Base-by-base conservation (phyloP, 2,113 vertebrate genomes). In the Cinclus mexicanus region DNA sequence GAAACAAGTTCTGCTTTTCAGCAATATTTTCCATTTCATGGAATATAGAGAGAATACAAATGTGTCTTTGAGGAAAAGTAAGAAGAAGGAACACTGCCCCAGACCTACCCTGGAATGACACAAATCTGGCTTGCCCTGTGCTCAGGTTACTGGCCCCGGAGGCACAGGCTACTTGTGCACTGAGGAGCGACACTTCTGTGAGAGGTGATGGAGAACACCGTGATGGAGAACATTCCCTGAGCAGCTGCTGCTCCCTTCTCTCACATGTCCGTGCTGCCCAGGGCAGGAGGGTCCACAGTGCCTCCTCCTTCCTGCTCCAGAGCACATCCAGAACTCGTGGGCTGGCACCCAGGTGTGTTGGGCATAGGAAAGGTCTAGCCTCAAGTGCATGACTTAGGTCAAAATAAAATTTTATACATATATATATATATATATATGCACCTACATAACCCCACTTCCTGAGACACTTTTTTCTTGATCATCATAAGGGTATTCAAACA, bases 261-360 rank as follows among this genome's bases (percentile, higher is more conserved):
- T 0, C 7, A 6, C 17, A 9, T 0, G 1, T 31, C 57, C 2
- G 1, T 13, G 19, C 23, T 63, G 33, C 21, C 4, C 55, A 35
- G 42, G 37, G 7, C 23, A 29, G 44, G 15, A 24, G 14, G 14
- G 18, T 20, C 7, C 37, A 12, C 10, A 0, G 3, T 20, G 14
- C 41, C 59, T 44, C 26, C 20, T 12, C 24, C 39, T 17, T 8
- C 0, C 0, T 28, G 57, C 39, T 78, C 72, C 59, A 55, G n/a
- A 53, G 35, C 83, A 63, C 2, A 2, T 14, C 37, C 50, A 91
- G 64, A 70, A 46, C 28, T 5, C 0, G 0, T 49, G 55, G 63
- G 35, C 41, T 86, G 75, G 23, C 33, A 39, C 35, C 8, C 80
- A 81, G 63, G 15, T 77, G 42, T 0, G 1, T 29, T 93, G 69